Conservation (phyloP, 2,888 invertebrate species). For the Alentia gelatinosa region DNA sequence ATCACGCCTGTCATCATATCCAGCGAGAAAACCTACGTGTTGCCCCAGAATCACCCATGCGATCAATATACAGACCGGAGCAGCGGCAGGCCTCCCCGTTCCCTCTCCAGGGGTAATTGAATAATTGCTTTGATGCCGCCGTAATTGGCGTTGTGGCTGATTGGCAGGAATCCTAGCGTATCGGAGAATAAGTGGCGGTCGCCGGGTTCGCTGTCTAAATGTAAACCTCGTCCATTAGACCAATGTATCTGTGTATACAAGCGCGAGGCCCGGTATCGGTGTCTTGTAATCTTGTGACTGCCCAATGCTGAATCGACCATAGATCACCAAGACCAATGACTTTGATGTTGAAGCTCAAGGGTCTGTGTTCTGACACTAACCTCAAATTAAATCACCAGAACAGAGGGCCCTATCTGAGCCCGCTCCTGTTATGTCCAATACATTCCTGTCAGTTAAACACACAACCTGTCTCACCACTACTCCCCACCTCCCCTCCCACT, state of each 20-base stretch:
- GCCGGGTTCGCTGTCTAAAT: neutral
- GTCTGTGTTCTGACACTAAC: neutral
- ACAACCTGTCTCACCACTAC: neutral
- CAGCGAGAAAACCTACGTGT: neutral
- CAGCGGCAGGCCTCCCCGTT: neutral
- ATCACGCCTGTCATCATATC: too few relatives aligned
- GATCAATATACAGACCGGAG: neutral
- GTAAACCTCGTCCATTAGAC: neutral
- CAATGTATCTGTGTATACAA: neutral
- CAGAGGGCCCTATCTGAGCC: neutral
- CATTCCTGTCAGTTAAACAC: neutral
- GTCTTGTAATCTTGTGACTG: neutral
- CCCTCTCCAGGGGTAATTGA: neutral
- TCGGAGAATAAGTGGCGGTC: neutral
- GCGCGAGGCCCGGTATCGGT: neutral
- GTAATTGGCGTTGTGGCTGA: neutral
- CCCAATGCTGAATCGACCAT: neutral
- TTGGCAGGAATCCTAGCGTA: neutral
- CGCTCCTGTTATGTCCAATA: neutral
- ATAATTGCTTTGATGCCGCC: neutral
- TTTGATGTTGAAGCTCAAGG: neutral
- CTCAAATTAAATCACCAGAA: neutral
- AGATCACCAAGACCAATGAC: neutral
- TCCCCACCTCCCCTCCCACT: neutral
- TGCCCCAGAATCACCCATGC: neutral